Evolutionary conservation across 1,140 invertebrate species (phyloP).

Genomic region (Papilio polytes): DNA sequence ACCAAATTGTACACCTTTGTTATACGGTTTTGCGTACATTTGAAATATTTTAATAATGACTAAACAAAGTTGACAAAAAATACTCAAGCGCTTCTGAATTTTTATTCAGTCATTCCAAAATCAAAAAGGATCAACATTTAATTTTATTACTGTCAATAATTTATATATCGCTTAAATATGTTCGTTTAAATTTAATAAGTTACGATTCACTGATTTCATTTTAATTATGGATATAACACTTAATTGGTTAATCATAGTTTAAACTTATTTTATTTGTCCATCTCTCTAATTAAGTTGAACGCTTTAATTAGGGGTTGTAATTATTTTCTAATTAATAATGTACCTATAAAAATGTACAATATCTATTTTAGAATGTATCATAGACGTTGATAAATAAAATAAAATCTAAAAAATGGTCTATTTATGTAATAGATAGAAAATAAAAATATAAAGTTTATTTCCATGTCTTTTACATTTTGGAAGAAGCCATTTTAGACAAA

Average conservation of each 20-base stretch:
- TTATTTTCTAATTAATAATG: not conserved
- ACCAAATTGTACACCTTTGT: too few species aligned
- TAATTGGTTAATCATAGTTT: not conserved
- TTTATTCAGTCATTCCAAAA: not conserved
- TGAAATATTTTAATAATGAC: too few species aligned
- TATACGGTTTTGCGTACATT: too few species aligned
- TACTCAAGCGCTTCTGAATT: too few species aligned
- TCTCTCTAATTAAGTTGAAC: not conserved
- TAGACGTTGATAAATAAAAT: too few species aligned
- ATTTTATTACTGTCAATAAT: not conserved
- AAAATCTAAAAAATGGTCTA: too few species aligned
- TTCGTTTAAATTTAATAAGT: not conserved
- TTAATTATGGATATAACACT: not conserved
- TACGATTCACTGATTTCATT: not conserved
- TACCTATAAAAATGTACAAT: not conserved
- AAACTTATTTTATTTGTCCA: not conserved
- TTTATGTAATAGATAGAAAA: not conserved
- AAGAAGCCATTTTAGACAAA: slow-evolving; percentile 6
- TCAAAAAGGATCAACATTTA: not conserved
- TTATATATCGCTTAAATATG: not conserved
- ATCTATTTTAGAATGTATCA: too few species aligned
- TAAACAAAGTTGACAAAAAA: too few species aligned
- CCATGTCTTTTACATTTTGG: not conserved
- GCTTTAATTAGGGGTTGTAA: not conserved
- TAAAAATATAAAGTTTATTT: not conserved